Evolutionary conservation across 2,888 invertebrate genomes (phyloP).

Genomic region (Leucoma salicis): DNA sequence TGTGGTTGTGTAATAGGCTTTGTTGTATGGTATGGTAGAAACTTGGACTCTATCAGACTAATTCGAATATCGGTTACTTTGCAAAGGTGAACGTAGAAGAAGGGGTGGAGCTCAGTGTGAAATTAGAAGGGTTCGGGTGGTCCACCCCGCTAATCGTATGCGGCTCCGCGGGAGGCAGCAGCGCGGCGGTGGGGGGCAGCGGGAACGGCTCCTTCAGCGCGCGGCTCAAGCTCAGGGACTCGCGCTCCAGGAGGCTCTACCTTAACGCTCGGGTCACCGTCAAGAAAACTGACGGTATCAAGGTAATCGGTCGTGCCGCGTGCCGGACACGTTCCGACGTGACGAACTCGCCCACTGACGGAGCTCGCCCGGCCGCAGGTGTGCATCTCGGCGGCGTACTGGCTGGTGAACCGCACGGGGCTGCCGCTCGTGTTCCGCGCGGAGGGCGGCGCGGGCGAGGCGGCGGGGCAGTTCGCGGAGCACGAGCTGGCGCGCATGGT

Average conservation of each 20-base stretch:
- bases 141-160: constrained; percentile 84
- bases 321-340: not conserved
- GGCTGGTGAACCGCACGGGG: constrained; percentile 98
- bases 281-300: constrained; percentile 65
- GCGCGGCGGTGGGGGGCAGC: constrained; percentile 23
- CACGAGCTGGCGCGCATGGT: constrained; percentile 97
- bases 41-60: too few relatives aligned
- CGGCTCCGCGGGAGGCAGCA: constrained; percentile 64
- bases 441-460: constrained; percentile 88
- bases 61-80: constrained; percentile 6
- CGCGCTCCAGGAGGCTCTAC: constrained; percentile 86
- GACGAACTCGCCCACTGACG: not conserved
- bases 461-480: constrained; percentile 96
- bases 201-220: constrained; percentile 81
- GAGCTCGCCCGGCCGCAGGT: constrained; percentile 71
- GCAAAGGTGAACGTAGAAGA: constrained; percentile 86
- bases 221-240: constrained; percentile 89
- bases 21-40: too few relatives aligned
- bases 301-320: constrained; percentile 74
- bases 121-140: constrained; percentile 92
- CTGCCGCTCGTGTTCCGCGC: constrained; percentile 97
- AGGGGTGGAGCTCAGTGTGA: constrained; percentile 87
- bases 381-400: constrained; percentile 92
- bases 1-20: too few relatives aligned
- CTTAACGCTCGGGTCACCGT: constrained; percentile 84